Base-by-base conservation (phyloP, 2,888 invertebrate species). In the Agapetus fuscipes region DNA sequence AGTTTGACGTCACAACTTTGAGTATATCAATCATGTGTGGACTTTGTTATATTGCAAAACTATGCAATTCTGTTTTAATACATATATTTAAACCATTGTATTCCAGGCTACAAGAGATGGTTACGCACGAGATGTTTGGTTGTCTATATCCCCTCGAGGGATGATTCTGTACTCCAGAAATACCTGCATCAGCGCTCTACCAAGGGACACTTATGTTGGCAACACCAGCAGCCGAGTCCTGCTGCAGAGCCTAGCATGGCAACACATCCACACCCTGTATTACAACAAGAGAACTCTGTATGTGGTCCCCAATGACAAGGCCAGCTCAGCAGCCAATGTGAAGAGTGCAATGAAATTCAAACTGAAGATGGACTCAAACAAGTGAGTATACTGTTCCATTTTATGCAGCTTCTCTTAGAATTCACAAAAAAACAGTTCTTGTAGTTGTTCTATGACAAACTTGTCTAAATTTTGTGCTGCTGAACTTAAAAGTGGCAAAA, bases 251-350 rank as follows among this genome's bases (percentile, higher is more conserved):
- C 49, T 70, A 35, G 67, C 70, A 2, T 84, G 84, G 84, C 74
- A 76, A 50, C 78, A 79, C 49, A 83, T 84, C 51, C 82, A 83
- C 53, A 83, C 82, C 48, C 68, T 84, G 48, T 82, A 80, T 53
- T 83, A 80, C 54, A 82, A 80, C 53, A 84, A 83, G 56, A 80
- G 78, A 52, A 78, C 76, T 48, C 62, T 84, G 28, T 78, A 78
- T 48, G 70, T 78, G 6, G 68, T 73, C 53, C 76, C 71, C 3
- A 68, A 68, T 50, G 65, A 68, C 48, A 62, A 71, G 52, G 71
- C 72, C 34, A 65, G 66, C 2, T 56, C 75, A 24, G 68, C 67
- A 48, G 54, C 70, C 37, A 71, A 67, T 41, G 72, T 72, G 9
- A 78, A 66, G 58, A 71, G 72, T 49, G 70, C 72, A 29, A 65